Conservation (phyloP, 2,888 invertebrate genomes). For the Dascillus cervinus region DNA sequence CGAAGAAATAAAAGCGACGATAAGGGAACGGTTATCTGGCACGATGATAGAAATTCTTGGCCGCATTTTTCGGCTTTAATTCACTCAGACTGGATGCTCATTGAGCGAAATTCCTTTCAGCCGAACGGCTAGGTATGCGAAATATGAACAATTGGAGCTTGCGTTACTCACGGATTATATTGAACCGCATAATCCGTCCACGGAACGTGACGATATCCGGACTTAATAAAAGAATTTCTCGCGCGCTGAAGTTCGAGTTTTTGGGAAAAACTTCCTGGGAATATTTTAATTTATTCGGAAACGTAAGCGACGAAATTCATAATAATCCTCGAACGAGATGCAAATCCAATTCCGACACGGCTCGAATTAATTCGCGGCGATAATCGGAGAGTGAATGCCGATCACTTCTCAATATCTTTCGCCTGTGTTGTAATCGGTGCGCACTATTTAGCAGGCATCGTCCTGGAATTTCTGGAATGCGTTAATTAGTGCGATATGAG, state of each 20-base stretch:
- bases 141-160: conserved; percentile 24
- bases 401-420: conserved; percentile 16
- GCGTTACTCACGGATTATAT: conserved; percentile 17
- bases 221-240: background rate
- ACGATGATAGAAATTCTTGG: conserved; percentile 27
- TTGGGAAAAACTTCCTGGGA: too few relatives aligned
- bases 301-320: too few relatives aligned
- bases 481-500: too few relatives aligned
- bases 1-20: background rate
- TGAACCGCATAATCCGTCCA: conserved; percentile 17
- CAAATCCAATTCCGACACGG: too few relatives aligned
- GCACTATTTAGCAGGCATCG: conserved; percentile 12
- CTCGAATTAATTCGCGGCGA: conserved; percentile 15
- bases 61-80: conserved; percentile 31
- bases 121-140: conserved; percentile 20
- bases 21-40: conserved; percentile 22
- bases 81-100: conserved; percentile 26
- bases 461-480: conserved; percentile 12
- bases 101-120: conserved; percentile 26
- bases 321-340: too few relatives aligned
- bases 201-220: conserved; percentile 10
- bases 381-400: conserved; percentile 15
- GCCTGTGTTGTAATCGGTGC: too few relatives aligned
- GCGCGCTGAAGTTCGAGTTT: background rate
- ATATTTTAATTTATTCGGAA: too few relatives aligned